A percentile compares a stretch with the other conserved stretches of the same genome.
Evolutionary conservation across 2,797 vertebrate genomes (phyloP).

Genomic region (Coregonus ussuriensis): DNA sequence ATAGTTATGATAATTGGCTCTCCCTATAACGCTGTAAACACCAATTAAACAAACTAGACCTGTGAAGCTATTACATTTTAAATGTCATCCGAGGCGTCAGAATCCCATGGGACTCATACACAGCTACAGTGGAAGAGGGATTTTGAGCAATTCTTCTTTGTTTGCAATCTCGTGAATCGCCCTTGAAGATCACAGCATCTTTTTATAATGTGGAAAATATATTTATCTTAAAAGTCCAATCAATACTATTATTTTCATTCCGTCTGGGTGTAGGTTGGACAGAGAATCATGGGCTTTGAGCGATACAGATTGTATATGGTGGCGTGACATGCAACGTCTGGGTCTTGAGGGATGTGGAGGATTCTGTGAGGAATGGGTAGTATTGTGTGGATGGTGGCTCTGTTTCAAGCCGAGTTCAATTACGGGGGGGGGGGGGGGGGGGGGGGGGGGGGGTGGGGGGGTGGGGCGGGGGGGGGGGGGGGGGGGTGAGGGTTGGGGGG

Average conservation of each 20-base stretch:
- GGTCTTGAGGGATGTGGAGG: conserved; percentile 2
- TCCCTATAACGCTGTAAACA: conserved; percentile 43
- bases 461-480: fast-evolving
- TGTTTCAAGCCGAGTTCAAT: conserved; percentile 19
- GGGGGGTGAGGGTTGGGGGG: too few relatives aligned
- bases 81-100: conserved; percentile 25
- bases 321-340: not conserved
- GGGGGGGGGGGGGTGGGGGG: too few relatives aligned
- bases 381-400: conserved; percentile 12
- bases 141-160: not conserved
- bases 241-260: conserved; percentile 37
- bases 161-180: conserved; percentile 5
- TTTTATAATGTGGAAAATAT: conserved; percentile 2
- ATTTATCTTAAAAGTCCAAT: conserved; percentile 31
- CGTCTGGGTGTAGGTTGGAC: conserved; percentile 1
- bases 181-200: conserved; percentile 37
- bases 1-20: conserved; percentile 50
- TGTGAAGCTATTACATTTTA: conserved; percentile 36
- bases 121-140: not conserved
- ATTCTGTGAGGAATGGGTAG: conserved; percentile 17
- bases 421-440: not conserved
- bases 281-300: conserved; percentile 36
- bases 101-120: conserved; percentile 20
- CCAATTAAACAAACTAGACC: conserved; percentile 36
- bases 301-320: conserved; percentile 27